phyloP scores from a whole-genome alignment of 2,113 vertebrate species.

The Bombycilla garrulus region DNA sequence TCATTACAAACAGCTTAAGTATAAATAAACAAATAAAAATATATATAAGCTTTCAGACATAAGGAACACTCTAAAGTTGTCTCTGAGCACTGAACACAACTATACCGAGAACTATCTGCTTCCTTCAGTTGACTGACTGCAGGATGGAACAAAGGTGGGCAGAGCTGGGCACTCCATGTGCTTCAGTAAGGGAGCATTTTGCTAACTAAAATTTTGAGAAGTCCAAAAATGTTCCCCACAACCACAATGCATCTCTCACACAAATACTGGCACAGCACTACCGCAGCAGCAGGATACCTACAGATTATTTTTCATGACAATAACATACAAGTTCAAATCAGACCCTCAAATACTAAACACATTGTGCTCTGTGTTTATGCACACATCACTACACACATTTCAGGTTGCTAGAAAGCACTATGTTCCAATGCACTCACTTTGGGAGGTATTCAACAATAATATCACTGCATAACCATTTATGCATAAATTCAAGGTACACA shows the following conservation, averaged over 20 bases:
- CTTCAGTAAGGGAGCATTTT: neutral
- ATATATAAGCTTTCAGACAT: neutral
- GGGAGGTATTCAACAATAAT: neutral
- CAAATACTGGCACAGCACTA: neutral
- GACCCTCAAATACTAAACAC: neutral
- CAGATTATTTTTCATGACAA: neutral
- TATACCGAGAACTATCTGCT: neutral
- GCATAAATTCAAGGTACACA: neutral
- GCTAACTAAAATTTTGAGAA: neutral
- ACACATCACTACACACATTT: neutral
- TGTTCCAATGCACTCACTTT: neutral
- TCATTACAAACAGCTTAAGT: neutral
- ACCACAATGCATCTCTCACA: neutral
- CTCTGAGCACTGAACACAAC: neutral
- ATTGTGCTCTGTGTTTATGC: accelerated
- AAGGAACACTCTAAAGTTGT: neutral
- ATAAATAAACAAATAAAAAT: no score
- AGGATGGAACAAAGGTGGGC: neutral
- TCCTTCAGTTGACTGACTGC: neutral
- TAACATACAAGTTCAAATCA: neutral
- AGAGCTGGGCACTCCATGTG: neutral
- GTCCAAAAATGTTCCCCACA: neutral
- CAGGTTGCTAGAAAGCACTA: neutral
- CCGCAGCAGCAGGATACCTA: neutral
- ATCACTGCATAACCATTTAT: neutral